Evolutionary conservation across 2,113 vertebrate genomes (phyloP).

Genomic region (Ptyas mucosa): DNA sequence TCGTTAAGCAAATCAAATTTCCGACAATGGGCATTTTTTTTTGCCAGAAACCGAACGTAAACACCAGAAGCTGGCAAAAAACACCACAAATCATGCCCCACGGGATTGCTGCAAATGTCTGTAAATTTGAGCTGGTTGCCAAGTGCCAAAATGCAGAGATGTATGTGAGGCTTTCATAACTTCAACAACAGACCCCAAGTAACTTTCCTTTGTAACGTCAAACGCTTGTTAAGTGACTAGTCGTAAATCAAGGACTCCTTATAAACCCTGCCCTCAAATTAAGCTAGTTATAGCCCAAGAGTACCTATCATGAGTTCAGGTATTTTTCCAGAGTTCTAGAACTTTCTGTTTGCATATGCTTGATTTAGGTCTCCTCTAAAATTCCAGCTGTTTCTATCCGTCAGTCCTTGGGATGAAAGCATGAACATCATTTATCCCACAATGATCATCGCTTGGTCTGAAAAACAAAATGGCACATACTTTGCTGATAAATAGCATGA

Average conservation of each 20-base stretch:
- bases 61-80: background rate
- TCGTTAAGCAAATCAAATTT: background rate
- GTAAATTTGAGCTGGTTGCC: background rate
- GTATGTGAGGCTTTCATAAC: background rate
- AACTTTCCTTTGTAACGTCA: background rate
- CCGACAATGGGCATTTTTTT: background rate
- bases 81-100: background rate
- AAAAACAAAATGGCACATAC: conserved; percentile 23
- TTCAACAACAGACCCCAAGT: background rate
- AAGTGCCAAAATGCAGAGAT: background rate
- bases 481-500: background rate
- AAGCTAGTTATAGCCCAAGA: background rate
- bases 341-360: conserved; percentile 32
- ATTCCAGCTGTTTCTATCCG: conserved; percentile 44
- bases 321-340: conserved; percentile 22
- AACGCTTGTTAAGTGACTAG: background rate
- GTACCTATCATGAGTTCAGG: conserved; percentile 46
- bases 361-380: background rate
- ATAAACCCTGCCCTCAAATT: background rate
- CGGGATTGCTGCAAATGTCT: background rate
- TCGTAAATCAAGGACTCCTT: background rate
- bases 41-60: background rate
- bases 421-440: conserved; percentile 8
- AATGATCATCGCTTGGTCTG: background rate
- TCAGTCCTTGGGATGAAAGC: conserved; percentile 30